Evolutionary conservation across 1,140 invertebrate species (phyloP), one percentile per base, ranked within the genome.

Genomic region (Zaprionus africanus): DNA sequence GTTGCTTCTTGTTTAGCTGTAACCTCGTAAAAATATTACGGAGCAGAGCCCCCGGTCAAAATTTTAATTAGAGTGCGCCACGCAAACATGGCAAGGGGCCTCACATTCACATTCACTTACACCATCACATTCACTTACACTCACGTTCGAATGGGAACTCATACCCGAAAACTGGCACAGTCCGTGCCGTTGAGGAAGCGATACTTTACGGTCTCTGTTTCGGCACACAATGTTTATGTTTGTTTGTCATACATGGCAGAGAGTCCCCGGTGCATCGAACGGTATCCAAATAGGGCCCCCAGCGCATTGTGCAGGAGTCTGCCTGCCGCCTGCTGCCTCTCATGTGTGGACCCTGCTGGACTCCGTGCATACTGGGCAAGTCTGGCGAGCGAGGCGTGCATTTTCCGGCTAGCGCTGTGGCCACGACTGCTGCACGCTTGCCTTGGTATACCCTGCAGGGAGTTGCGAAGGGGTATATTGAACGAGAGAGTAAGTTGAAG

Each of bases 51-150:
- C 28, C 26, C 38, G 82, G 84, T 76, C 66, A 77, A 85, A 90
- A 90, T 88, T 88, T 88, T 88, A 88, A 88, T 88, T 88, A 88
- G 84, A 88, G 81, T 85, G 76, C 71, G 76, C 78, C 81, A 85
- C 68, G 81, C 84, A 88, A 88, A 88, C 85, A 87, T 75, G 76
- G 66, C 31, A 78, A 54, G 36, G 41, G 57, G 36, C 24, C 78
- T 70, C 56, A 11, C 34, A n/a, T 15, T 28, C 4, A 38, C 65
- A 22, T 49, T 22, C 59, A 11, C 34, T 11, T 15, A 17, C 4
- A 15, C 24, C n/a, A 31, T 60, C 58, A 49, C 46, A 49, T 31
- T 31, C 22, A 49, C 19, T 11, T 17, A 12, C 15, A 49, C 22
- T 19, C 60, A 34, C 24, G 4, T 13, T 53, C 34, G 13, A 22